A percentile compares a stretch with the other conserved stretches of the same genome.
These are phyloP conservation scores for Dasysyrphus albostriatus DNA, from an alignment of 2,888 invertebrate species.

Conservation along the genomic window DNA sequence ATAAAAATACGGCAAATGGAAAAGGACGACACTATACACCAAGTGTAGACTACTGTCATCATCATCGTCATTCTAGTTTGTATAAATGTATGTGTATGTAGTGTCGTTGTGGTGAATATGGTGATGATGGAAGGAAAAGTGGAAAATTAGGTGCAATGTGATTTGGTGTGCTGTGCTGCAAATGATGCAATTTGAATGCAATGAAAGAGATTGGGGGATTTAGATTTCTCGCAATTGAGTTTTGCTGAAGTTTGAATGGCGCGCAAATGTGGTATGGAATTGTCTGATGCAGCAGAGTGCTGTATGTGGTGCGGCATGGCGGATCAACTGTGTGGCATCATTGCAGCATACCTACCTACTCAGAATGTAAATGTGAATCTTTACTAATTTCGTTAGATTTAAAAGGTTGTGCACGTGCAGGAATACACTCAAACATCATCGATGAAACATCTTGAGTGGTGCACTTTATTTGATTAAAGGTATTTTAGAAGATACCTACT, in stretches of 20 bases:
- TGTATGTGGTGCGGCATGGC: background rate
- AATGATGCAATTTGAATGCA: slow-evolving; percentile 71
- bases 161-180: slow-evolving; percentile 45
- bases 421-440: background rate
- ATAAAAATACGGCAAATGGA: background rate
- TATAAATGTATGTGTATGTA: background rate
- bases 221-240: slow-evolving; percentile 54
- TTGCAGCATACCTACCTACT: background rate
- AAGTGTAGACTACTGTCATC: slow-evolving; percentile 28
- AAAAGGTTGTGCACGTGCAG: slow-evolving; percentile 15
- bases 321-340: slow-evolving; percentile 31
- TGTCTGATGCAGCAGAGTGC: slow-evolving; percentile 5
- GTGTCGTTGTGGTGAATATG: slow-evolving; percentile 1
- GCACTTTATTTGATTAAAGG: slow-evolving; percentile 18
- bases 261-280: slow-evolving; percentile 42
- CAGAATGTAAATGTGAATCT: slow-evolving; percentile 33
- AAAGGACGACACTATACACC: background rate
- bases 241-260: slow-evolving; percentile 33
- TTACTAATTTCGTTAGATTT: slow-evolving; percentile 57
- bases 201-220: slow-evolving; percentile 56
- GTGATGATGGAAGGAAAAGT: slow-evolving; percentile 36
- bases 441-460: slow-evolving; percentile 9
- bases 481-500: background rate
- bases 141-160: slow-evolving; percentile 73
- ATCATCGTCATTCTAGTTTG: background rate